A percentile compares a stretch with the other conserved stretches of the same genome.
These are phyloP conservation scores for Argyrosomus regius DNA, from an alignment of 2,797 vertebrate species.

Conservation along the genomic window DNA sequence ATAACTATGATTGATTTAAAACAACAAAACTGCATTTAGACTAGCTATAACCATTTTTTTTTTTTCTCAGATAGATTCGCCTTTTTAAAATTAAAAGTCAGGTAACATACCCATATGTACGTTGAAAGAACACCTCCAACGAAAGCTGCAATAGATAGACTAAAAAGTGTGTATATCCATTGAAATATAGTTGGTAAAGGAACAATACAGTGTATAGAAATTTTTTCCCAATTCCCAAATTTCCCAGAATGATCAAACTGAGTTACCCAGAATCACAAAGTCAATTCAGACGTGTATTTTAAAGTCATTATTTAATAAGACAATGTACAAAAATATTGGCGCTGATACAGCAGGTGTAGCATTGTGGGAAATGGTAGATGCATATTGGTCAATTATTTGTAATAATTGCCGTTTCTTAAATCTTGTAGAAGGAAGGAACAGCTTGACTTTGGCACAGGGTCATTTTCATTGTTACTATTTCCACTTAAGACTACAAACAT, in stretches of 20 bases:
- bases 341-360: conserved; percentile 74
- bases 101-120: background rate
- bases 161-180: background rate
- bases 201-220: background rate
- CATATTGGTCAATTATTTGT: conserved; percentile 7
- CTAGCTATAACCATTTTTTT: too few relatives aligned
- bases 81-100: background rate
- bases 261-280: conserved; percentile 45
- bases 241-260: background rate
- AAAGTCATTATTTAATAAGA: conserved; percentile 85
- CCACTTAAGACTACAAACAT: conserved; percentile 33
- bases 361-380: conserved; percentile 40
- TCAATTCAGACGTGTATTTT: conserved; percentile 65
- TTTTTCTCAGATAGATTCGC: too few relatives aligned
- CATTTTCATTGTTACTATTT: conserved; percentile 23
- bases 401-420: background rate
- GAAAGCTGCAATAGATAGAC: too few relatives aligned
- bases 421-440: conserved; percentile 6
- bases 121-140: background rate
- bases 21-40: too few relatives aligned
- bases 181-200: background rate
- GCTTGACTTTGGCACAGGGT: conserved; percentile 9
- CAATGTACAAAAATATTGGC: conserved; percentile 85
- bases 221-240: background rate
- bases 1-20: too few relatives aligned